These are phyloP conservation scores for Typhlomys cinereus DNA, from an alignment of 2,113 vertebrate species.

Conservation along the genomic window DNA sequence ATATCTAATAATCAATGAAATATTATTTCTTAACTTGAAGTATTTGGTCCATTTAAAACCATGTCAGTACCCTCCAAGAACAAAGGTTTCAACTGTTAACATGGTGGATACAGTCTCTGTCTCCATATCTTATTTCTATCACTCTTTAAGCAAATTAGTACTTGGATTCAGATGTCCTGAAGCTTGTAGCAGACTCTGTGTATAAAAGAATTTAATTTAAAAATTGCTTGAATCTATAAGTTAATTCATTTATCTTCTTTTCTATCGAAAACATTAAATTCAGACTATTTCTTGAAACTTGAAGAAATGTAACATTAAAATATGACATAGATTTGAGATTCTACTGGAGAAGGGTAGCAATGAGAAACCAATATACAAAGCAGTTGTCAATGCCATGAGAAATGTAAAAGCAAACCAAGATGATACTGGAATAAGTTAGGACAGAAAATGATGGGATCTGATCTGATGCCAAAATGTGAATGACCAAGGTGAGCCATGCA, in stretches of 20 bases:
- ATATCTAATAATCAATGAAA: neutral
- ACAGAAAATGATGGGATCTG: neutral
- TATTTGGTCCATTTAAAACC: neutral
- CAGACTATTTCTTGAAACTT: neutral
- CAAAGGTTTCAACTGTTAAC: neutral
- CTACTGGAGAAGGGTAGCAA: neutral
- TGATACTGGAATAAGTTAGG: neutral
- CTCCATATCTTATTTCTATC: neutral
- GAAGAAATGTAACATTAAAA: neutral
- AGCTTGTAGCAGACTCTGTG: neutral
- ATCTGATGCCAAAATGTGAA: neutral
- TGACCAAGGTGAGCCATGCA: neutral
- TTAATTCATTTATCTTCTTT: neutral
- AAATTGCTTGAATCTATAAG: neutral
- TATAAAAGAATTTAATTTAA: neutral
- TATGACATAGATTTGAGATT: neutral
- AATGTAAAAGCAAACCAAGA: neutral
- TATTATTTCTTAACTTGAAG: neutral
- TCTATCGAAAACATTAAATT: neutral
- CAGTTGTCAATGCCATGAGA: neutral
- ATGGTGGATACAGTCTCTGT: neutral
- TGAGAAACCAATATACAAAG: neutral
- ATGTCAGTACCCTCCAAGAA: neutral
- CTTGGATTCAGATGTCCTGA: neutral
- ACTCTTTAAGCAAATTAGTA: neutral